Evolutionary conservation across 2,797 vertebrate species (phyloP), one percentile per base, ranked within the genome.

Genomic region (Eleutherodactylus coqui): DNA sequence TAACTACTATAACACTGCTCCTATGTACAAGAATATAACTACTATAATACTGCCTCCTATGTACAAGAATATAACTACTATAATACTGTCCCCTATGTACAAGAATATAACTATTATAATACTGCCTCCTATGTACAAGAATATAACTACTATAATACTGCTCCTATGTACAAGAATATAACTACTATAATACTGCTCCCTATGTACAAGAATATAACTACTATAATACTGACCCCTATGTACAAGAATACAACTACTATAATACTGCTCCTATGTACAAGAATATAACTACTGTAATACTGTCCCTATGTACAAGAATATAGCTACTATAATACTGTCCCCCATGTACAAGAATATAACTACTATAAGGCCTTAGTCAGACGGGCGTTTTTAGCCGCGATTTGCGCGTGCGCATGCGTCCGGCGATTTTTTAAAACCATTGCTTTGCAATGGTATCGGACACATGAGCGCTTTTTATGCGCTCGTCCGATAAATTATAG

Each of bases 261-360:
- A 60, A 60, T 60, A 60, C 58, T 60, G n/a, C 17, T 9, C 58
- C n/a, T 60, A 60, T 60, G n/a, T 60, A 60, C 58, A 60, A 29
- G 58, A 60, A 60, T 60, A 60, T 60, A 60, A 29, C 58, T 60
- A 29, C 58, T 60, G 29, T 60, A 60, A 60, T 60, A 60, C 58
- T 60, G 58, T n/a, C 17, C 58, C 58, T 58, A 58, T 58, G 9
- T n/a, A 58, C 53, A 58, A n/a, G 53, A 58, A 58, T 58, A 58
- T 58, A 58, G n/a, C 53, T 58, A 58, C 53, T 60, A 60, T 60
- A 60, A 60, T 60, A 60, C 58, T 60, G 58, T n/a, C 17, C 58
- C 58, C 53, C n/a, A 58, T 24, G 9, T 58, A 58, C 53, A 58
- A n/a, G 53, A 76, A 76, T 76, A 76, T 53, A 77, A 55, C 27